Conservation (phyloP, 1,140 invertebrate species). For the Lysiphlebus fabarum region DNA sequence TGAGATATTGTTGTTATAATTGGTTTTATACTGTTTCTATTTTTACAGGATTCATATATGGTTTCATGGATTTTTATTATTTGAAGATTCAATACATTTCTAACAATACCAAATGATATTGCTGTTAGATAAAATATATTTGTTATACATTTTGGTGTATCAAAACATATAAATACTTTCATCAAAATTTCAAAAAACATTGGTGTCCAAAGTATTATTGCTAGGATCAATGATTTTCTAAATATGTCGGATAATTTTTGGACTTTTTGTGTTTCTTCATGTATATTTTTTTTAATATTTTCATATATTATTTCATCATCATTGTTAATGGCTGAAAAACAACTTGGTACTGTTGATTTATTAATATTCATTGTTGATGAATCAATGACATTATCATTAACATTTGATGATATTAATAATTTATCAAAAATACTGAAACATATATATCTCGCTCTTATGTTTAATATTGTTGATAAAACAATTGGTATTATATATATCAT, state of each 20-base stretch:
- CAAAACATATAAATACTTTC: constrained; percentile 31
- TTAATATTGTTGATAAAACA: constrained; percentile 30
- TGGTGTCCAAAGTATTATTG: constrained; percentile 38
- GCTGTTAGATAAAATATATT: constrained; percentile 29
- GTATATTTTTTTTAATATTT: not conserved
- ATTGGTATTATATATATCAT: constrained; percentile 37
- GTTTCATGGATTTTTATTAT: constrained; percentile 32
- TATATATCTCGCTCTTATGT: constrained; percentile 24
- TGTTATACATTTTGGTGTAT: constrained; percentile 30
- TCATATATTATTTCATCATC: not conserved
- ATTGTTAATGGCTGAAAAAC: no score
- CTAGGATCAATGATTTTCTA: constrained; percentile 27
- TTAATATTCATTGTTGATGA: constrained; percentile 5
- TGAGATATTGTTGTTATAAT: constrained; percentile 13
- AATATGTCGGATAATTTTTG: constrained; percentile 24
- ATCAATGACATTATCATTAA: constrained; percentile 3
- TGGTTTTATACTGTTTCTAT: constrained; percentile 35
- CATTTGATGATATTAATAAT: constrained; percentile 11
- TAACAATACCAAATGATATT: constrained; percentile 27
- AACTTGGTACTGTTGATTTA: not conserved
- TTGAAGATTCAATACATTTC: constrained; percentile 35
- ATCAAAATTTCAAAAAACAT: constrained; percentile 30
- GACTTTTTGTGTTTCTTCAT: constrained; percentile 8
- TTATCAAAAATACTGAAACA: constrained; percentile 21
- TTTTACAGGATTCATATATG: constrained; percentile 10